These are phyloP conservation scores for Ciconia boyciana DNA, from an alignment of 2,113 vertebrate species.

Conservation along the genomic window DNA sequence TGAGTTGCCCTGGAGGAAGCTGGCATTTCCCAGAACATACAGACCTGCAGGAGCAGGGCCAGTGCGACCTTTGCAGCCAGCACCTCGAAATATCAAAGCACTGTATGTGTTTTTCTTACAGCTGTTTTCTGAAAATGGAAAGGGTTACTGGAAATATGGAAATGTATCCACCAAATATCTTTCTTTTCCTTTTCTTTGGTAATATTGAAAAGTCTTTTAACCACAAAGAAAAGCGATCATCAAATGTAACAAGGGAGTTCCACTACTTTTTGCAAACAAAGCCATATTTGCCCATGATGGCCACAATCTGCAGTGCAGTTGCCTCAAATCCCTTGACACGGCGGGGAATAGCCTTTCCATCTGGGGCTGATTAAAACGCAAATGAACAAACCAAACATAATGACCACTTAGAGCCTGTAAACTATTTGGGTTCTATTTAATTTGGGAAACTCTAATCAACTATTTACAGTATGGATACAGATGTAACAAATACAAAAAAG, in stretches of 20 bases:
- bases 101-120: background rate
- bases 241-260: background rate
- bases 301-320: background rate
- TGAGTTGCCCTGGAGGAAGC: background rate
- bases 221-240: background rate
- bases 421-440: background rate
- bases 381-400: background rate
- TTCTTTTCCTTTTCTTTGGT: background rate
- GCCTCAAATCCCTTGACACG: background rate
- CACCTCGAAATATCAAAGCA: background rate
- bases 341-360: background rate
- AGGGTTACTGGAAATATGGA: background rate
- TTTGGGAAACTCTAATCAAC: background rate
- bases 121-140: background rate
- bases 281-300: background rate
- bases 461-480: background rate
- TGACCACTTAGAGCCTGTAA: background rate
- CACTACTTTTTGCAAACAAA: background rate
- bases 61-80: rapidly evolving
- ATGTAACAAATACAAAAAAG: background rate
- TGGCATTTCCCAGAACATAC: background rate
- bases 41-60: background rate
- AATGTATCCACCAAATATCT: background rate
- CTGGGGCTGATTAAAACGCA: background rate
- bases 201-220: background rate